Conservation (phyloP, 2,797 vertebrate species). For the Alca torda region DNA sequence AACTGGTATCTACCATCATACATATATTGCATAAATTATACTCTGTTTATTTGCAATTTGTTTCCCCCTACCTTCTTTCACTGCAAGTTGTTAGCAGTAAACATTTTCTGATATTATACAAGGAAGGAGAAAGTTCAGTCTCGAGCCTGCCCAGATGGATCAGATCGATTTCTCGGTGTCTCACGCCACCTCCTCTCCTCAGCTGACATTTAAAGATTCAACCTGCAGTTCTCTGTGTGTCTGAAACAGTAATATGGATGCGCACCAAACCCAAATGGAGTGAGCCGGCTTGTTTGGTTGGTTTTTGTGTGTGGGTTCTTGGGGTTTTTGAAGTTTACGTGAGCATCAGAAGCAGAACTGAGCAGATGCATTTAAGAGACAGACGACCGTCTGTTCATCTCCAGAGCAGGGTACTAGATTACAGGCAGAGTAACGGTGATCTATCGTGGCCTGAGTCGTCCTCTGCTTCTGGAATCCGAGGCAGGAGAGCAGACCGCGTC, state of each 20-base stretch:
- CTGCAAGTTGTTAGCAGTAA: neutral
- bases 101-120: neutral
- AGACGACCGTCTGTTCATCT: neutral
- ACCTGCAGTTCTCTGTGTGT: neutral
- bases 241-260: neutral
- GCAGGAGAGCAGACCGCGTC: conserved; percentile 93
- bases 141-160: neutral
- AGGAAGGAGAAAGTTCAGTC: neutral
- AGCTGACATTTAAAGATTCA: neutral
- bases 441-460: conserved; percentile 80
- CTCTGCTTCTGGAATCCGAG: conserved; percentile 88
- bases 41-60: neutral
- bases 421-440: conserved; percentile 90
- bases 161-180: neutral
- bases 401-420: conserved; percentile 13
- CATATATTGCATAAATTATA: neutral
- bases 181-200: neutral
- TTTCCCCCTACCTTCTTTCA: neutral
- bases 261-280: neutral
- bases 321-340: neutral
- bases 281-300: neutral
- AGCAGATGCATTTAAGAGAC: conserved; percentile 5
- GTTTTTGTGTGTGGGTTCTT: neutral
- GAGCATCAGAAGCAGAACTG: conserved; percentile 39
- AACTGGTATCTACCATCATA: neutral